Evolutionary conservation across 1,140 invertebrate species (phyloP).

Genomic region (Dryas iulia): DNA sequence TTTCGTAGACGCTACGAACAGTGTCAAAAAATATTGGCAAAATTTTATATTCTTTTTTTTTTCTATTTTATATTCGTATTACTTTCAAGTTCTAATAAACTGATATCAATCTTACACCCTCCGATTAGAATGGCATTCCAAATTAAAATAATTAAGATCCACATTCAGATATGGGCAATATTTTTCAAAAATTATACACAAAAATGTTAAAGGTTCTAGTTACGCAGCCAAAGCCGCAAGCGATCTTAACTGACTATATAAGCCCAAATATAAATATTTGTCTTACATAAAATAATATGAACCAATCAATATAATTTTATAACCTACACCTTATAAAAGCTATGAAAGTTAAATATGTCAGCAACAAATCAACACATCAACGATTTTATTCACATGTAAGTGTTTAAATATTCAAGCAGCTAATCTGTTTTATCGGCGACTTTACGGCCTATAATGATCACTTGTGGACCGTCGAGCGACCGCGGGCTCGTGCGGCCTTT

Average conservation of each 20-base stretch:
- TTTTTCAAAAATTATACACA: too few relatives aligned
- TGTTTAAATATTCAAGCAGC: constrained; percentile 69
- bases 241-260: too few relatives aligned
- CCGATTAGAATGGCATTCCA: too few relatives aligned
- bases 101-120: too few relatives aligned
- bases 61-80: too few relatives aligned
- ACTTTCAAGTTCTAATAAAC: too few relatives aligned
- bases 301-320: constrained; percentile 25
- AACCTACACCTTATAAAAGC: constrained; percentile 10
- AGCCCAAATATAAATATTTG: background rate
- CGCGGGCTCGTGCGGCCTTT: constrained; percentile 22
- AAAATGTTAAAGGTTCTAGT: too few relatives aligned
- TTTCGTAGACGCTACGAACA: constrained; percentile 52
- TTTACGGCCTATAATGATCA: constrained; percentile 73
- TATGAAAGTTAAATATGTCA: constrained; percentile 24
- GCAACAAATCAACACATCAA: constrained; percentile 38
- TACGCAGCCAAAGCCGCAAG: too few relatives aligned
- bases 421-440: constrained; percentile 73
- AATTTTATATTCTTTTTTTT: background rate
- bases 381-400: constrained; percentile 50
- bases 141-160: too few relatives aligned
- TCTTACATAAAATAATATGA: background rate
- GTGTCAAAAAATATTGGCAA: background rate
- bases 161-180: too few relatives aligned
- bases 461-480: constrained; percentile 38